Conservation (phyloP, 2,113 vertebrate species). For the Amblyornis subalaris region DNA sequence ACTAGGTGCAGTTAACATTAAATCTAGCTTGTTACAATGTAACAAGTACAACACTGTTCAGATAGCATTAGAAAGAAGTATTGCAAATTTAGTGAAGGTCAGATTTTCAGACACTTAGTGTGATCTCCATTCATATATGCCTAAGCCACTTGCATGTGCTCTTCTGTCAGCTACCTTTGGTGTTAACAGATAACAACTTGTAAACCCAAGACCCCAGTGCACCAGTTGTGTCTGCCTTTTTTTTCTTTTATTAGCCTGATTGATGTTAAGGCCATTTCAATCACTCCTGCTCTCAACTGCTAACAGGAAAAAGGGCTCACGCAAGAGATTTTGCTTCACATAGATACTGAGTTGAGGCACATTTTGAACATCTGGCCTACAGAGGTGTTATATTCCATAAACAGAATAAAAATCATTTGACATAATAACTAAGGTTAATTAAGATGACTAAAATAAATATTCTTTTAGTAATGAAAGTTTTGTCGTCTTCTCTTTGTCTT, state of each 20-base stretch:
- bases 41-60: not conserved
- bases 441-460: not conserved
- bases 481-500: not conserved
- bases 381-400: not conserved
- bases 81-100: not conserved
- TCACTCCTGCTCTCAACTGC: not conserved
- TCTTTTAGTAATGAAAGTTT: not conserved
- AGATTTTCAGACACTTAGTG: not conserved
- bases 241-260: not conserved
- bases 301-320: not conserved
- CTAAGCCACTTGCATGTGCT: not conserved
- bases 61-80: not conserved
- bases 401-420: not conserved
- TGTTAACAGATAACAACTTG: not conserved
- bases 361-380: not conserved
- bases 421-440: not conserved
- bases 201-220: not conserved
- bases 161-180: not conserved
- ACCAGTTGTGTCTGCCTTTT: not conserved
- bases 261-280: not conserved
- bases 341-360: not conserved
- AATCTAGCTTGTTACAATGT: not conserved
- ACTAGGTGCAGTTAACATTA: not conserved
- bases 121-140: not conserved
- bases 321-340: not conserved